Base-by-base conservation (phyloP, 1,140 invertebrate genomes). In the Aphelenchoides besseyi region DNA sequence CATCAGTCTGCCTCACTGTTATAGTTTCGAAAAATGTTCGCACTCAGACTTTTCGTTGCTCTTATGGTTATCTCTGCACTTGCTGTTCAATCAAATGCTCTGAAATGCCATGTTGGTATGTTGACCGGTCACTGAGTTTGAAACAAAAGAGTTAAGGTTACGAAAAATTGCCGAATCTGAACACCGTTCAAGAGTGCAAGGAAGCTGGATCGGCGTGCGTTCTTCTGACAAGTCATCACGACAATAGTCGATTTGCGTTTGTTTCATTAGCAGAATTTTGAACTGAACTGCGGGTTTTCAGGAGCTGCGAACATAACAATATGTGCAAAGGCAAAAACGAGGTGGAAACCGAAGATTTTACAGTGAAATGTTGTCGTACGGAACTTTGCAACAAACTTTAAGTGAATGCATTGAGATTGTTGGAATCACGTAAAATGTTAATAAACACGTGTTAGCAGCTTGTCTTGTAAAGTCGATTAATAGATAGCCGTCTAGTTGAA, bases 361-460 rank as follows among this genome's bases (percentile, higher is more conserved):
- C 41, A 12, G 41, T 48, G 12, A 12, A 48, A 23, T 48, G 41
- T 48, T 48, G 41, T 23, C 41, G 41, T 23, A 48, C 41, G 12
- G 41, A 12, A 16, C 41, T 48, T 48, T 48, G 41, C 41, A 48
- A 48, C 41, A 48, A 48, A 23, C 12, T 48, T 23, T 48, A 23
- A 48, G 41, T 48, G 41, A 48, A 48, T 48, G 41, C 41, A 23
- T 48, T 48, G 41, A 48, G 41, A n/a, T n/a, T n/a, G n/a, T n/a
- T n/a, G n/a, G n/a, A n/a, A n/a, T n/a, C n/a, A n/a, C n/a, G n/a
- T n/a, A n/a, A n/a, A n/a, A n/a, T 48, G 41, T 48, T 12, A 48
- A 48, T 48, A 48, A 48, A 48, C n/a, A n/a, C n/a, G n/a, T n/a
- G n/a, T n/a, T n/a, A n/a, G n/a, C n/a, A n/a, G n/a, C n/a, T n/a